These are phyloP conservation scores for Nephotettix cincticeps DNA, from an alignment of 1,140 invertebrate genomes.

Conservation along the genomic window DNA sequence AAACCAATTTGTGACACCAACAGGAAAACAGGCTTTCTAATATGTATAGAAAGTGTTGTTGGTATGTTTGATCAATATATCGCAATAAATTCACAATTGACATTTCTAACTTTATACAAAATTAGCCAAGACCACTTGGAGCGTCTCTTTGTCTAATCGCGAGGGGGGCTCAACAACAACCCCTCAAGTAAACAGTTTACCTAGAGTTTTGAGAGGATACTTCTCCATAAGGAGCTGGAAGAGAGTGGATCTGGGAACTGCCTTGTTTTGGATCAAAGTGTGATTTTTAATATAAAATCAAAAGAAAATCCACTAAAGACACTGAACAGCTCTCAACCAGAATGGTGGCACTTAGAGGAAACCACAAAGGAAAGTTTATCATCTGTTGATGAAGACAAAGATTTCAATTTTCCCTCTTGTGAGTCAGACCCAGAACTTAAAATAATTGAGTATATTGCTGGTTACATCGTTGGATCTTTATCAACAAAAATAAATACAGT, in stretches of 20 bases:
- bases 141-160: slow-evolving; percentile 32
- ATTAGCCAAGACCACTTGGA: slow-evolving; percentile 37
- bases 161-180: slow-evolving; percentile 35
- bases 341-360: background rate
- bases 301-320: background rate
- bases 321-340: slow-evolving; percentile 2
- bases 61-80: slow-evolving; percentile 13
- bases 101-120: slow-evolving; percentile 33
- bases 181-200: slow-evolving; percentile 28
- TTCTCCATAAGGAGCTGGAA: slow-evolving; percentile 16
- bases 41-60: slow-evolving; percentile 16
- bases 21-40: slow-evolving; percentile 13
- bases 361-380: too few species aligned
- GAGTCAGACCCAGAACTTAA: too few species aligned
- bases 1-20: too few species aligned
- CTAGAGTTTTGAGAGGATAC: slow-evolving; percentile 13
- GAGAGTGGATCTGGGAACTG: slow-evolving; percentile 16
- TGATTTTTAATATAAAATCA: slow-evolving; percentile 2
- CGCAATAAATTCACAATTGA: slow-evolving; percentile 7
- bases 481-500: too few species aligned
- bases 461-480: too few species aligned
- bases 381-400: too few species aligned
- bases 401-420: too few species aligned
- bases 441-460: too few species aligned
- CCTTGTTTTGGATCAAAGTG: background rate